Base-by-base conservation (phyloP, 35 echinoderm and acorn worm species). In the Chiridota heheva region DNA sequence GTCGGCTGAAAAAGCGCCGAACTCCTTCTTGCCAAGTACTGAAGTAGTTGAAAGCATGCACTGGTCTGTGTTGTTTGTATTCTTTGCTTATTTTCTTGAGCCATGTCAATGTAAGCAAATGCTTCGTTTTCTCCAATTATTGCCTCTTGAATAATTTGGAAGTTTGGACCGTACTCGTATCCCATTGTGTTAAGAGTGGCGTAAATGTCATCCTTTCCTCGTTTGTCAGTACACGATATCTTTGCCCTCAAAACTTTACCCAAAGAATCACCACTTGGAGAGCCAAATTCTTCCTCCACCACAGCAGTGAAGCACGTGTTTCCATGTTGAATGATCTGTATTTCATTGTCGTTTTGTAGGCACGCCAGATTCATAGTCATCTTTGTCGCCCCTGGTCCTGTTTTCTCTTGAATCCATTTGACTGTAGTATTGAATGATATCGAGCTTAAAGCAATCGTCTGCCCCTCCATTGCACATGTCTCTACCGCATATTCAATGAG, bases 11-110 rank as follows among this genome's bases (percentile, higher is more conserved):
- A 96, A 16, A 81, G 53, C 36, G 77, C 73, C 58, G 83, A 76
- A 18, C 53, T 30, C 26, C 63, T 46, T 17, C 82, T 70, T 24
- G 78, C 24, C 12, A 69, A 59, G 40, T 49, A 64, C 10, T 61
- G 42, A 3, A 90, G 44, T 5, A 84, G 69, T 42, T 96, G 93
- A 44, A 96, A 91, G 40, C 87, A 83, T 13, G 81, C 82, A 69
- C 84, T 79, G 15, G 91, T 39, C 32, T 82, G 68, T 35, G 93
- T 87, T 12, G 86, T 90, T 3, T 78, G 69, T 39, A 87, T 83
- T 27, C 77, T 73, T 49, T 91, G 82, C 51, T 91, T 91, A 80
- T 69, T 85, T 45, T 72, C 66, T 72, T 75, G 63, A 58, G 75
- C 61, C 25, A 75, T 31, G 15, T 27, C 20, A 46, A 91, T 64